These are phyloP conservation scores for Phyllotreta cruciferae DNA, from an alignment of 2,888 invertebrate genomes.

Conservation along the genomic window DNA sequence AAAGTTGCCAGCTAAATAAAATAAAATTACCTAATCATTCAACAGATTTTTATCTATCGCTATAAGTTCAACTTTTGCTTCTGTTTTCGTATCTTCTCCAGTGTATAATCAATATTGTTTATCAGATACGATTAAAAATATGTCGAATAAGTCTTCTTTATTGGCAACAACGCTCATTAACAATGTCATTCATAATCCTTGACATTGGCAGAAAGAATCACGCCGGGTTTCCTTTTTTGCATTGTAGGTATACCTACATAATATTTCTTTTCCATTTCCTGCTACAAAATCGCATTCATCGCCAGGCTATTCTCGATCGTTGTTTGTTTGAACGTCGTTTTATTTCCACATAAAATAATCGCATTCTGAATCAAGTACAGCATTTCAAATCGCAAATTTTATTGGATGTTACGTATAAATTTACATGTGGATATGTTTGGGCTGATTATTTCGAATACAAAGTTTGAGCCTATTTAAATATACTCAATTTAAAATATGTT, in stretches of 20 bases:
- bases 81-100: too few species aligned
- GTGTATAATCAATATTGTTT: too few species aligned
- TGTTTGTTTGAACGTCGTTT: constrained; percentile 2
- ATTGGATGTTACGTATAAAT: too few species aligned
- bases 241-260: background rate
- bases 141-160: background rate
- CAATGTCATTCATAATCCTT: constrained; percentile 3
- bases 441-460: too few species aligned
- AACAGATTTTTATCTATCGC: background rate
- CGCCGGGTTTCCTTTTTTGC: background rate
- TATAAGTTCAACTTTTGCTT: too few species aligned
- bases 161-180: background rate
- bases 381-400: too few species aligned
- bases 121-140: too few species aligned
- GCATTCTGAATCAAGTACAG: too few species aligned
- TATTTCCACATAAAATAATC: background rate
- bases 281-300: background rate
- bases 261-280: constrained; percentile 5
- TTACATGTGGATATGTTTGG: too few species aligned
- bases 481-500: too few species aligned
- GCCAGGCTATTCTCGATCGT: constrained; percentile 1
- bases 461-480: too few species aligned
- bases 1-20: background rate
- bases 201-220: constrained; percentile 9
- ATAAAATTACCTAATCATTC: background rate